Base-by-base conservation (phyloP, 2,888 invertebrate genomes). In the Xestia xanthographa region DNA sequence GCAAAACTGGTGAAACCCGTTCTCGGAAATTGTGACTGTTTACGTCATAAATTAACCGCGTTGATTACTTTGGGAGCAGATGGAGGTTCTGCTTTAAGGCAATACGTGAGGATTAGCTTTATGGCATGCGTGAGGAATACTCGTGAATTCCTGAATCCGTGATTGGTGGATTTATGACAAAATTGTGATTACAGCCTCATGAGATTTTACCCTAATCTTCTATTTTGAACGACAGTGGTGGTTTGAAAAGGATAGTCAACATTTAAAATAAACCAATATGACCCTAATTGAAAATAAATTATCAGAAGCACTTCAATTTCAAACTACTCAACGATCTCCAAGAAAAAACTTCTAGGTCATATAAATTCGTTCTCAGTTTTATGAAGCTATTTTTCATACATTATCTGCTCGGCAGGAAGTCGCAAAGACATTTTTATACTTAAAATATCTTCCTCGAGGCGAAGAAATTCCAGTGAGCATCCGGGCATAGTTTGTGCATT, bases 401-500 rank as follows among this genome's bases (percentile, higher is more conserved):
- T 77, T 80, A 86, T 83, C 74, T 80, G 76, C 72, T 74, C 69
- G 29, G 74, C 78, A 82, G 80, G 73, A 88, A 88, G 86, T 84
- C 66, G 60, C 80, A 86, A 89, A 88, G 90, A 91, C 84, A 89
- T 91, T 92, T 92, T 92, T 90, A 90, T 89, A 86, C 85, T 91
- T 90, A 90, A 92, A 92, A 92, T 92, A 92, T 92, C 89, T 89
- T 85, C 78, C 82, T 78, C 74, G 80, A 87, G 88, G 88, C 90
- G 90, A 88, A 89, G 91, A 91, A 88, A 93, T 92, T 91, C 90
- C 89, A 45, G 66, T 66, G 84, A 90, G 87, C 91, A 90, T 90
- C 92, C 89, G 87, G 86, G 89, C 90, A 92, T 92, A 92, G 92
- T 91, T 91, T 86, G 90, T 90, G 90, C 90, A 93, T 93, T 91